Percentiles rank a stretch among this genome's conserved stretches.
phyloP scores from a whole-genome alignment of 2,888 invertebrate species.

The Calephelis perditalis region DNA sequence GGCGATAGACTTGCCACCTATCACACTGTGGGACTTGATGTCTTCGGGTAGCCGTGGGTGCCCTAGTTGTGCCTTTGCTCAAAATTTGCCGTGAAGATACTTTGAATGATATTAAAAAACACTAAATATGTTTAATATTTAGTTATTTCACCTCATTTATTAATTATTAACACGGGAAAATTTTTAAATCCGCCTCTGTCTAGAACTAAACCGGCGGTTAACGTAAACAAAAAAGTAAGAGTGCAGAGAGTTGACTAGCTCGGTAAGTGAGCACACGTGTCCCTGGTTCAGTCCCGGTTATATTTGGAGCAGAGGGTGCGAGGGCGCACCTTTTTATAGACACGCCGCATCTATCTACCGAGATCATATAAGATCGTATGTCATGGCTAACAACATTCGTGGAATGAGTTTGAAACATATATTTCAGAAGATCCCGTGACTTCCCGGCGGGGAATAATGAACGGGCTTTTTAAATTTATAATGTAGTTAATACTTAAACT shows the following conservation, averaged over 20 bases:
- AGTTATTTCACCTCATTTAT: too few species aligned
- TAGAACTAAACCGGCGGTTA: conserved; percentile 16
- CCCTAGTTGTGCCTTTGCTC: too few species aligned
- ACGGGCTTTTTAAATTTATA: too few species aligned
- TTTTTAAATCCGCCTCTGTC: not conserved
- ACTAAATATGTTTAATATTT: too few species aligned
- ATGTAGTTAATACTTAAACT: too few species aligned
- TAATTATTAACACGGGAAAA: too few species aligned
- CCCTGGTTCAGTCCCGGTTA: conserved; percentile 64
- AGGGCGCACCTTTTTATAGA: conserved; percentile 69
- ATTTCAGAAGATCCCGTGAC: not conserved
- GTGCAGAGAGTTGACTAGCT: conserved; percentile 32
- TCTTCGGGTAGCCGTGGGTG: too few species aligned
- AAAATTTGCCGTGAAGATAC: too few species aligned
- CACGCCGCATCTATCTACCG: conserved; percentile 50
- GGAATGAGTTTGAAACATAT: conserved; percentile 16
- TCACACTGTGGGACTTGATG: too few species aligned
- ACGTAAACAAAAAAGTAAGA: conserved; percentile 35
- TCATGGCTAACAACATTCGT: conserved; percentile 45
- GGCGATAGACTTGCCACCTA: too few species aligned
- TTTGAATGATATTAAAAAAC: too few species aligned
- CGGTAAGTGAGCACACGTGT: conserved; percentile 66
- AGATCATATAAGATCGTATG: conserved; percentile 45
- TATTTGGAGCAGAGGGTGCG: conserved; percentile 58
- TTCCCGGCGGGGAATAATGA: not conserved